phyloP scores from a whole-genome alignment of 1,140 invertebrate genomes.

The Meloidogyne floridensis region DNA sequence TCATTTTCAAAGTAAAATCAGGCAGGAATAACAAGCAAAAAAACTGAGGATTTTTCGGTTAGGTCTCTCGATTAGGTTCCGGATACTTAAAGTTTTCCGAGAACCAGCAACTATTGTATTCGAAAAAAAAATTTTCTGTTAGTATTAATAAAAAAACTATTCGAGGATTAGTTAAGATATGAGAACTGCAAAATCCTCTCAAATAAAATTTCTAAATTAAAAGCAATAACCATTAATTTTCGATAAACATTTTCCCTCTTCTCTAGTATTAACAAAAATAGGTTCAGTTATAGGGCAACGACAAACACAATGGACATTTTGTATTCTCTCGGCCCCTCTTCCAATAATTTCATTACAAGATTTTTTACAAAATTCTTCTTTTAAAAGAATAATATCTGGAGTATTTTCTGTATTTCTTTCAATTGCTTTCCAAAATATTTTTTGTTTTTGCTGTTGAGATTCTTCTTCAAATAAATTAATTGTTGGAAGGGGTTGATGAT shows the following conservation, averaged over 20 bases:
- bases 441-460: background rate
- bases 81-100: too few species aligned
- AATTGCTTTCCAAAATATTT: background rate
- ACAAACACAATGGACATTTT: constrained; percentile 23
- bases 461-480: background rate
- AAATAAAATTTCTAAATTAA: too few species aligned
- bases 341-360: constrained; percentile 21
- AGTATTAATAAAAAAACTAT: too few species aligned
- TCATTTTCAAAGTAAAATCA: too few species aligned
- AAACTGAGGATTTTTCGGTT: too few species aligned
- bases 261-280: constrained; percentile 28
- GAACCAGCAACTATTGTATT: too few species aligned
- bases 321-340: background rate
- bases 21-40: too few species aligned
- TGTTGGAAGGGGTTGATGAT: background rate
- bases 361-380: constrained; percentile 16
- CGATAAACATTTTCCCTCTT: constrained; percentile 22
- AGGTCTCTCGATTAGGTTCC: too few species aligned
- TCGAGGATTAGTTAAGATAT: too few species aligned
- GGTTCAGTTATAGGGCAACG: constrained; percentile 23
- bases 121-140: too few species aligned
- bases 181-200: too few species aligned
- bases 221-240: constrained; percentile 13
- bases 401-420: background rate
- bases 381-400: constrained; percentile 9